These are phyloP conservation scores for Pangasius larnaudii DNA, from an alignment of 2,797 vertebrate species.

Conservation along the genomic window DNA sequence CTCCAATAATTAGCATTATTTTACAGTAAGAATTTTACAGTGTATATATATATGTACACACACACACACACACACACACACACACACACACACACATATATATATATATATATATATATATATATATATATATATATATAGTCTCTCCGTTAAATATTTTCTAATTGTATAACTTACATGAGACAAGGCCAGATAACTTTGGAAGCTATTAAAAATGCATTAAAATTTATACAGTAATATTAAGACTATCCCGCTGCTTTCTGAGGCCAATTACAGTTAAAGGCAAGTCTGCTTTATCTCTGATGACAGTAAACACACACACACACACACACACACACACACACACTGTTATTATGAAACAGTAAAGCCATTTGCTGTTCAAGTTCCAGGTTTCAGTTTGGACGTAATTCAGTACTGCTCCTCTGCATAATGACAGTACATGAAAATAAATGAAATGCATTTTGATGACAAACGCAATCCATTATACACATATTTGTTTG, in stretches of 20 bases:
- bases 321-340: background rate
- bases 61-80: no score
- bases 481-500: conserved; percentile 21
- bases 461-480: conserved; percentile 33
- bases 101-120: no score
- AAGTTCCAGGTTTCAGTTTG: conserved; percentile 2
- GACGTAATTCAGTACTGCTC: background rate
- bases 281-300: background rate
- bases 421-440: conserved; percentile 1
- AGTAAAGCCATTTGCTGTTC: background rate
- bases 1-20: background rate
- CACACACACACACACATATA: no score
- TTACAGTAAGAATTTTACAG: background rate
- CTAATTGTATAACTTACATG: background rate
- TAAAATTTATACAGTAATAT: background rate
- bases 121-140: no score
- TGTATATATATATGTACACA: no score
- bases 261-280: background rate
- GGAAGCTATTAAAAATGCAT: background rate
- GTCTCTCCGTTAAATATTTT: background rate
- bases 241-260: background rate
- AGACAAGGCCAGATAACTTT: background rate
- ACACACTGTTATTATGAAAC: conserved; percentile 20
- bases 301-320: background rate
- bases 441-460: conserved; percentile 33